Percentiles rank a stretch among this genome's conserved stretches.
These are phyloP conservation scores for Tokudaia tokunoshimensis DNA, from an alignment of 2,797 vertebrate species.

Conservation along the genomic window DNA sequence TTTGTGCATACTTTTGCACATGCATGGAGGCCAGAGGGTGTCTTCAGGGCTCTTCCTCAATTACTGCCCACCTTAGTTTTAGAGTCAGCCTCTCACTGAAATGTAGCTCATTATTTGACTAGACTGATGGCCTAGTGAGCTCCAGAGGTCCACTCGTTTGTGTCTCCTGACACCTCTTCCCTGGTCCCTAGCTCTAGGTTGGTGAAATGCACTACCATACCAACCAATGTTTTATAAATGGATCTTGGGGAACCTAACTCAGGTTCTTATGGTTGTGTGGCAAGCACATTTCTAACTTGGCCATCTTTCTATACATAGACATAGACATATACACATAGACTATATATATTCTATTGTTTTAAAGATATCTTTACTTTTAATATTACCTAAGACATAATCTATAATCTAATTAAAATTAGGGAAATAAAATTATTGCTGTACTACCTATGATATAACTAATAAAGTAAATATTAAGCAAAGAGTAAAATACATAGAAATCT, in stretches of 20 bases:
- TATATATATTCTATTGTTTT: neutral
- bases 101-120: neutral
- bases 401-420: neutral
- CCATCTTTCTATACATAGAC: neutral
- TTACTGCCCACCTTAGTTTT: neutral
- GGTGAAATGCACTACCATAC: neutral
- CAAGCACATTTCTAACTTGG: neutral
- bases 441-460: neutral
- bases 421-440: conserved; percentile 17
- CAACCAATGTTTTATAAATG: neutral
- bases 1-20: neutral
- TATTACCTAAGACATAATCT: conserved; percentile 6
- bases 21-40: neutral
- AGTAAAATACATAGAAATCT: neutral
- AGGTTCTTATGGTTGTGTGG: neutral
- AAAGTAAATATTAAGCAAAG: conserved; percentile 1
- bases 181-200: neutral
- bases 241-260: neutral
- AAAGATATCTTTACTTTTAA: neutral
- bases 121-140: neutral
- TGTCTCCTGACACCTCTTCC: neutral
- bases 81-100: neutral
- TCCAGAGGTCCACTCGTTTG: neutral
- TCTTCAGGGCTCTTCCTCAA: neutral
- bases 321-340: too few species aligned